Percentiles rank a stretch among this genome's conserved stretches.
Conservation (phyloP, 2,113 vertebrate species). For the Pachyramphus minor region DNA sequence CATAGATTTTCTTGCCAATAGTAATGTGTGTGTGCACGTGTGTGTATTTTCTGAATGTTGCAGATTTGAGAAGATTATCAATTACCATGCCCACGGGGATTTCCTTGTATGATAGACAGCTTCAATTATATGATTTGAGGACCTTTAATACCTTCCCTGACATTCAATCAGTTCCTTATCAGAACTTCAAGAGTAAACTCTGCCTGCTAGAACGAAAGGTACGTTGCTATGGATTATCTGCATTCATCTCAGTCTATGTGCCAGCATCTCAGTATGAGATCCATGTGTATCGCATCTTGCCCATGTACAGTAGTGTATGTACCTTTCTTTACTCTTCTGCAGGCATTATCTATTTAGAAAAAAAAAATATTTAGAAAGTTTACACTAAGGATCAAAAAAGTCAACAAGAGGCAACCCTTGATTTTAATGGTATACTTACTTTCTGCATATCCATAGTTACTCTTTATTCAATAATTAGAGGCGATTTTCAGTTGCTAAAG, state of each 20-base stretch:
- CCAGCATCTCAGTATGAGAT: neutral
- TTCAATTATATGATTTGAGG: neutral
- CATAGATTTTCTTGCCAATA: neutral
- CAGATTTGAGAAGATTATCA: neutral
- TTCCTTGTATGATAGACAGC: neutral
- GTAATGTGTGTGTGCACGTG: accelerated
- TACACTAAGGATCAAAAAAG: neutral
- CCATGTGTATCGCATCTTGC: neutral
- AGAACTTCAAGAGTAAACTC: neutral
- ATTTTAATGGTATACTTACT: neutral
- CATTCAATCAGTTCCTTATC: neutral
- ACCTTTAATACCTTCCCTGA: neutral
- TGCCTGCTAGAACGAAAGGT: neutral
- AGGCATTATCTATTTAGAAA: neutral
- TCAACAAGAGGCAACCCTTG: neutral
- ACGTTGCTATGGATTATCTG: neutral
- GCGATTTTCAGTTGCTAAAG: neutral
- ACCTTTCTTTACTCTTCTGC: neutral
- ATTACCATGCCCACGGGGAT: neutral
- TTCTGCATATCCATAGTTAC: neutral
- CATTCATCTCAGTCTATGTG: accelerated
- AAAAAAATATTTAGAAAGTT: neutral
- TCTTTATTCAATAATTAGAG: neutral
- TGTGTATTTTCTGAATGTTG: neutral
- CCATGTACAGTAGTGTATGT: neutral